Percentiles rank a stretch among this genome's conserved stretches.
Evolutionary conservation across 1,140 invertebrate genomes (phyloP).

Genomic region (Diploscapter pachys): DNA sequence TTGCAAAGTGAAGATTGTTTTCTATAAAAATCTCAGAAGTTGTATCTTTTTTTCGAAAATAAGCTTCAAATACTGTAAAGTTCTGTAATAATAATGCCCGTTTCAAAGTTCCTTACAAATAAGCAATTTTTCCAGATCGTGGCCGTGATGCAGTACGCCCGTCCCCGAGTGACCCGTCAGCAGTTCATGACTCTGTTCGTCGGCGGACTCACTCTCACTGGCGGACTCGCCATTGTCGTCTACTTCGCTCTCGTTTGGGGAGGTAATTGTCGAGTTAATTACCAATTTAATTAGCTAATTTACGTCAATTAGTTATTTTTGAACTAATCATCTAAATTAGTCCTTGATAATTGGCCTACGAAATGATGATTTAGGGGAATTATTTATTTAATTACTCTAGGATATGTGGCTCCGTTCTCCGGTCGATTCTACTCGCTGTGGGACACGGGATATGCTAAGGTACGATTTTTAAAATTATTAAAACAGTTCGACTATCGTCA

Average conservation of each 20-base stretch:
- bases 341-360: too few relatives aligned
- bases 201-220: slow-evolving; percentile 72
- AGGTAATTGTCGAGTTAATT: slow-evolving; percentile 51
- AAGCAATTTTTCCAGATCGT: slow-evolving; percentile 75
- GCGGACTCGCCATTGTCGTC: slow-evolving; percentile 76
- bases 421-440: slow-evolving; percentile 98
- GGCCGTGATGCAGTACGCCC: slow-evolving; percentile 81
- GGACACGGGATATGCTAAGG: slow-evolving; percentile 97
- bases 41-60: too few relatives aligned
- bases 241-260: slow-evolving; percentile 86
- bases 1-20: too few relatives aligned
- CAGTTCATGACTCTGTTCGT: slow-evolving; percentile 89
- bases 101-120: slow-evolving; percentile 46
- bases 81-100: too few relatives aligned
- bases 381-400: slow-evolving; percentile 33
- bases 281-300: too few relatives aligned
- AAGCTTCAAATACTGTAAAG: too few relatives aligned
- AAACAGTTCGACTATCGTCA: too few relatives aligned
- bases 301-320: slow-evolving; percentile 7
- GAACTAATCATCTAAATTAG: too few relatives aligned
- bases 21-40: too few relatives aligned
- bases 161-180: slow-evolving; percentile 79
- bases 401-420: slow-evolving; percentile 90
- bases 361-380: not conserved
- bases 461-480: too few relatives aligned